Evolutionary conservation across 2,113 vertebrate genomes (phyloP), one percentile per base, ranked within the genome.

Genomic region (Chloropsis hardwickii): DNA sequence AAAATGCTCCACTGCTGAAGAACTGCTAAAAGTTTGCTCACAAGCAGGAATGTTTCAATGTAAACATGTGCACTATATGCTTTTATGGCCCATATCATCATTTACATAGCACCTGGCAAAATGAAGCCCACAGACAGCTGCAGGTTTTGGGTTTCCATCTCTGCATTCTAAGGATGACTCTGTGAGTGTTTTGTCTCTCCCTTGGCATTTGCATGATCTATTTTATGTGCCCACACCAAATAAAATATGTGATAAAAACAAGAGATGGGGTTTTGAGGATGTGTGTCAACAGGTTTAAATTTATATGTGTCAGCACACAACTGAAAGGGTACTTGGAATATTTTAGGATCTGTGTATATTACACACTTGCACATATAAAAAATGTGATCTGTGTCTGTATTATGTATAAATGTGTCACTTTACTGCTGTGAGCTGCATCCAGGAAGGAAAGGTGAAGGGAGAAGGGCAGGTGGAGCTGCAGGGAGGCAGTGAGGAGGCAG

Each of bases 351-450:
- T 51, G 8, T 23, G 14, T 27, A 3, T 77, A 3, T 77, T 31
- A 28, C 44, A 71, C 33, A 6, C 9, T 50, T 67, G 15, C 27
- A 44, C 18, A 2, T 6, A 5, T 5, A 23, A 5, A 50, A 33
- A 27, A 24, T n/a, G 12, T 2, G 16, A 45, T 37, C 14, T 28
- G 9, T 17, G 16, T 40, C 1, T 56, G 1, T 11, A 2, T 67
- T 18, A 9, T 11, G 20, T 11, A 16, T 17, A 3, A 61, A 39
- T 27, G 42, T 37, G 5, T n/a, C 33, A 4, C 62, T 76, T 83
- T 7, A 15, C 40, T 37, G 3, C 65, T 23, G n/a, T 28, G 37
- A 39, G 53, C 65, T 58, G 79, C 2, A 5, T 14, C 50, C 4
- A 1, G 11, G 22, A 23, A 53, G 65, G n/a, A 70, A 44, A 61